phyloP scores from a whole-genome alignment of 2,888 invertebrate species.

The Nomada ruficornis region DNA sequence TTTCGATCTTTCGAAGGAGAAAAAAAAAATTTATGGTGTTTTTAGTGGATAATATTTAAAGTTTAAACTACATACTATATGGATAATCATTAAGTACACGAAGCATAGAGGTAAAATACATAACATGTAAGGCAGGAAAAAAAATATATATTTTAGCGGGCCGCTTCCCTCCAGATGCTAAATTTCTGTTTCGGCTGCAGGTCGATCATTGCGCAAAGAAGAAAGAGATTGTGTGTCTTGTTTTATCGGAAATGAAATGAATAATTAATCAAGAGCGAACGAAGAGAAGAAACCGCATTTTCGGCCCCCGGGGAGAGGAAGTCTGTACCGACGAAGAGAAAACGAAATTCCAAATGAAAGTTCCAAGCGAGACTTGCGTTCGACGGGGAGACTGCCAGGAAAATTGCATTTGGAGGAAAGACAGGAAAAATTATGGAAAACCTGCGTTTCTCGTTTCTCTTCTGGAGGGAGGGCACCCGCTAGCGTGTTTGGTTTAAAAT shows the following conservation, averaged over 20 bases:
- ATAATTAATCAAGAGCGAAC: neutral
- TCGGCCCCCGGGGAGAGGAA: neutral
- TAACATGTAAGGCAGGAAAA: constrained; percentile 79
- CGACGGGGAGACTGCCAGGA: constrained; percentile 9
- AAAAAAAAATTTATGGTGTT: constrained; percentile 78
- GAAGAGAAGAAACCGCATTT: neutral
- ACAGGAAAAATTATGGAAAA: neutral
- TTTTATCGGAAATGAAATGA: constrained; percentile 1
- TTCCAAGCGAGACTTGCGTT: neutral
- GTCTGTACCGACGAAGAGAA: neutral
- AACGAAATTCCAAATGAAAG: constrained; percentile 4
- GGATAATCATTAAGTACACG: constrained; percentile 84
- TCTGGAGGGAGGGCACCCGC: constrained; percentile 80
- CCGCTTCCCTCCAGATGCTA: constrained; percentile 80
- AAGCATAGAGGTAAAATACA: constrained; percentile 81
- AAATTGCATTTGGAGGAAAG: neutral
- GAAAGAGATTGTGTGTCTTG: constrained; percentile 16
- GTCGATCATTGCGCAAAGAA: neutral
- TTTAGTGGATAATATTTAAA: constrained; percentile 83
- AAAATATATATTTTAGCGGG: constrained; percentile 71
- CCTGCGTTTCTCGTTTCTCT: constrained; percentile 61
- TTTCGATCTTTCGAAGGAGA: constrained; percentile 67
- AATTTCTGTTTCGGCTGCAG: constrained; percentile 62
- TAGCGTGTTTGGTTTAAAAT: constrained; percentile 78
- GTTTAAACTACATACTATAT: constrained; percentile 80